Base-by-base conservation (phyloP, 1,140 invertebrate genomes). In the Bombus ignitus region DNA sequence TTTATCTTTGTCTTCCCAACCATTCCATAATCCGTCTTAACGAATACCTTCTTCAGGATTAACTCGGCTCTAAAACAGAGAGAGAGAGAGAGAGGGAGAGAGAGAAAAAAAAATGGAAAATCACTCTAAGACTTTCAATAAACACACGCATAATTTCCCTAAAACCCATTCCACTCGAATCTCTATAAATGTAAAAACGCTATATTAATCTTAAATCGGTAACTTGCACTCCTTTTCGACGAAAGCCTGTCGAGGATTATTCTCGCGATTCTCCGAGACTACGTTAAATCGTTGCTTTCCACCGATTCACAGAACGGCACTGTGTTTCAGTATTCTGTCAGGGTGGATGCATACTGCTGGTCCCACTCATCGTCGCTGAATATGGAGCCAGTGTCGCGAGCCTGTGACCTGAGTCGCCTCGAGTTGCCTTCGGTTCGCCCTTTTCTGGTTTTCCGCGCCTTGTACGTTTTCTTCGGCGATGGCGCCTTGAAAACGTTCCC, bases 401-500 rank as follows among this genome's bases (percentile, higher is more conserved):
- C 47, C 0, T 39, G 75, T 3, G 25, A 81, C 9, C 83, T 86
- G 22, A 82, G 81, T 0, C 28, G 85, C n/a, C 74, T 83, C 32
- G 53, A 78, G 70, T 53, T 86, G 44, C 39, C 76, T 39, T 35
- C 35, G 1, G 37, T 3, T 25, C 74, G 72, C n/a, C 73, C 79
- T 74, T 82, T 92, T 28, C 80, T 88, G 1, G 47, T 37, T 57
- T 89, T 91, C 13, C 76, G 86, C 6, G 83, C 72, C 65, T 85
- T 91, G 10, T 28, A 28, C 44, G 53, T 6, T 39, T 2, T 92
- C 87, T 42, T 75, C 35, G 28, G 77, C 65, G 12, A 3, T 10
- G 93, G 93, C 8, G 72, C 15, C 57, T 92, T 91, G 39, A 93
- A 93, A 25, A 53, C 6, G 1, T 77, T 53, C 44, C 68, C 22